phyloP scores from a whole-genome alignment of 2,888 invertebrate genomes.

The Parnassius apollo region DNA sequence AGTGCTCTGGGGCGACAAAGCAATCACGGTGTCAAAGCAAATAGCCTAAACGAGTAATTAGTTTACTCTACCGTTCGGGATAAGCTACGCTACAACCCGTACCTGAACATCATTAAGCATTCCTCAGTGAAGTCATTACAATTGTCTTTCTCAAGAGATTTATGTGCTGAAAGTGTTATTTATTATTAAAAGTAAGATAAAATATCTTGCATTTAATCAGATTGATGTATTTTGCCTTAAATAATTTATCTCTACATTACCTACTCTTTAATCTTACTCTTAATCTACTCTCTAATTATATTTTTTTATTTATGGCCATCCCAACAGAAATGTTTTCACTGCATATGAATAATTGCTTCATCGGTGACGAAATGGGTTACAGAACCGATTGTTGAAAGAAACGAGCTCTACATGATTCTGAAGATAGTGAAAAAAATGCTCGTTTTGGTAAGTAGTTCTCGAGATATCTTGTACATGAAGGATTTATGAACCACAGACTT shows the following conservation, averaged over 20 bases:
- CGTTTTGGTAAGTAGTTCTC: no score
- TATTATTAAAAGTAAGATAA: constrained; percentile 29
- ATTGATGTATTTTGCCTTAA: constrained; percentile 17
- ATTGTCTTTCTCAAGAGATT: constrained; percentile 27
- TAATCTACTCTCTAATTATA: no score
- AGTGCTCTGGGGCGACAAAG: constrained; percentile 53
- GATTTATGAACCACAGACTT: no score
- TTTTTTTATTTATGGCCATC: no score
- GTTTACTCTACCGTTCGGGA: constrained; percentile 62
- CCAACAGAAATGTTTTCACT: no score
- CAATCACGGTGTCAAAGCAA: constrained; percentile 64
- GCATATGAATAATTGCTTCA: no score
- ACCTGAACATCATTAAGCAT: constrained; percentile 38
- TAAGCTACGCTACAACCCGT: constrained; percentile 39
- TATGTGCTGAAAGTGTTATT: constrained; percentile 28
- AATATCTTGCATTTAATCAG: constrained; percentile 27
- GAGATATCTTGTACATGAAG: no score
- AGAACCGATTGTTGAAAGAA: no score
- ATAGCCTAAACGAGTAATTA: constrained; percentile 73
- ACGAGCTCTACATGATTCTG: no score
- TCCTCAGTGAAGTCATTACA: constrained; percentile 31
- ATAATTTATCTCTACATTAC: background rate
- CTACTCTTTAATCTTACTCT: no score
- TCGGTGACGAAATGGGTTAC: no score
- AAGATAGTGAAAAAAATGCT: no score